Base-by-base conservation (phyloP, 2,888 invertebrate species). In the Nomada ferruginata region DNA sequence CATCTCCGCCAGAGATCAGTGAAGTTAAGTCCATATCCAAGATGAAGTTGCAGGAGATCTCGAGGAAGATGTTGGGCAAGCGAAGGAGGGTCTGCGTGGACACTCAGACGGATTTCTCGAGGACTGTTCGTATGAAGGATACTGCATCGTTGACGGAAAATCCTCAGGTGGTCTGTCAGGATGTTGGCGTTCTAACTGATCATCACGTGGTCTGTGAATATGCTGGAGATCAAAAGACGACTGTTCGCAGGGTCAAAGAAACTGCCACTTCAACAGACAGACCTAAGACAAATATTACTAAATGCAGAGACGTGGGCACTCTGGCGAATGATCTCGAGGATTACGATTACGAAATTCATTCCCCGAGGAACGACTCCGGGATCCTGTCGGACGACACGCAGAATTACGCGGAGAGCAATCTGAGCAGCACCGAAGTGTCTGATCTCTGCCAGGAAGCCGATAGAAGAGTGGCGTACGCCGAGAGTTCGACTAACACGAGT, bases 11-110 rank as follows among this genome's bases (percentile, higher is more conserved):
- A 10, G 91, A 91, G 55, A 89, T 86, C 55, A 85, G 89, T 9
- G 92, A 92, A 15, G 85, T 88, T 2, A 92, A 90, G 81, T 75
- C 90, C 13, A 64, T 90, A 11, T 89, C 92, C 53, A 91, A 90
- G 75, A 90, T 91, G 90, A 91, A 91, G 55, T 88, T 93, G 4
- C 93, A 92, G 76, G 93, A 93, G 83, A 92, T 93, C 77, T 93
- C 93, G 0, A 87, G 92, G 47, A 93, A 91, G 79, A 93, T 93
- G 93, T 75, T 93, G 79, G 91, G 92, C 13, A 93, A 91, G 70
- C 89, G 93, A 4, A 87, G 93, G 57, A 87, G 91, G 50, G 90
- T 92, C 50, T 91, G 90, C 85, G 92, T 89, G 3, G 93, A 93
- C 60, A 93, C 92, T 15, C 93, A 93, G 83, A 93, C 93, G 18